Evolutionary conservation across 2,113 vertebrate genomes (phyloP), one percentile per base, ranked within the genome.

Genomic region (Microtus ochrogaster): DNA sequence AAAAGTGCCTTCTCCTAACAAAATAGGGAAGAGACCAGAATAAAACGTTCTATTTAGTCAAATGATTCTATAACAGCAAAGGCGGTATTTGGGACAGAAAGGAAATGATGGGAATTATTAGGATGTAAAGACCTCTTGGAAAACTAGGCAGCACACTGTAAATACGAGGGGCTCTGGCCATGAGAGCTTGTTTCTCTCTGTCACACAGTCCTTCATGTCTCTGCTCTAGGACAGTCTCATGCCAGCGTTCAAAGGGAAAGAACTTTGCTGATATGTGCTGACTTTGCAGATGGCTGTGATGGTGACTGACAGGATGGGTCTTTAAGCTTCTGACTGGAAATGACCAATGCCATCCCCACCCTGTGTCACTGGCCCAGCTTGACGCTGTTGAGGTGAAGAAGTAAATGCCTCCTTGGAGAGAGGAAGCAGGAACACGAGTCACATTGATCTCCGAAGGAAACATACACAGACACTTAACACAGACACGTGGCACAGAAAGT

Each of bases 131-230:
- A 81, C 61, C 28, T n/a, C 47, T 77, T 61, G 76, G 91, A 79
- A 8, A 79, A 39, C 68, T n/a, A 41, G 84, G 55, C 70, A 33
- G 47, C 79, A 26, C 61, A 9, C 9, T 88, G n/a, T 17, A 70
- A 22, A 79, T 41, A 21, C 81, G n/a, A 90, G 91, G 66, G 39
- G 5, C 39, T 91, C 58, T 16, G 91, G 30, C 17, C n/a, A 84
- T 63, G 36, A 36, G 55, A 30, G 24, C 82, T 19, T 44, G 24
- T 52, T 86, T 95, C 68, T 97, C 74, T 93, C n/a, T 73, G 28
- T 73, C 41, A 47, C 21, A 4, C 39, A 36, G 11, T 72, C 47
- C 8, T 90, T 89, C 7, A 1, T 49, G 52, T 74, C 68, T 94
- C 70, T 74, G 63, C 41, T 83, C 47, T n/a, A 66, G 70, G 28